A percentile compares a stretch with the other conserved stretches of the same genome.
phyloP scores from a whole-genome alignment of 2,888 invertebrate genomes.

The Autographa gamma region DNA sequence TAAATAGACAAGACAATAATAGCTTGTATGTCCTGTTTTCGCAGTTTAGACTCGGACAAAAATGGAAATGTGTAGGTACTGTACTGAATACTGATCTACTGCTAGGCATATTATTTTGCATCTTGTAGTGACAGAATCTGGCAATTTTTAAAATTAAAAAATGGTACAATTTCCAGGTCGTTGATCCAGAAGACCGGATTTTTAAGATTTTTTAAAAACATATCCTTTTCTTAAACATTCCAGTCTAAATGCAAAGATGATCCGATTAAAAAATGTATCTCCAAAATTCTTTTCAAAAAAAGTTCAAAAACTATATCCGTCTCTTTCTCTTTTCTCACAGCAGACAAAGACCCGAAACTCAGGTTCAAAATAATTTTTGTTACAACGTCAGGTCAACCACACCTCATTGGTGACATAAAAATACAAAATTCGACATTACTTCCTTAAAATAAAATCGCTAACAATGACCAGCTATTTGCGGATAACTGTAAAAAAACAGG shows the following conservation, averaged over 20 bases:
- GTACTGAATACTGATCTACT: too few relatives aligned
- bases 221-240: too few relatives aligned
- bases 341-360: background rate
- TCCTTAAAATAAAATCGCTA: background rate
- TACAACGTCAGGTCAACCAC: background rate
- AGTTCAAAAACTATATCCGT: background rate
- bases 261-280: background rate
- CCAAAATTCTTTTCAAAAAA: background rate
- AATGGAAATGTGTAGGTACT: too few relatives aligned
- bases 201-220: too few relatives aligned
- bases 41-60: too few relatives aligned
- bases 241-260: background rate
- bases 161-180: background rate
- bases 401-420: background rate
- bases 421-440: background rate
- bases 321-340: background rate
- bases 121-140: too few relatives aligned
- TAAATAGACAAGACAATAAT: too few relatives aligned
- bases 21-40: too few relatives aligned
- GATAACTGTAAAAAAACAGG: background rate
- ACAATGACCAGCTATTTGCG: background rate
- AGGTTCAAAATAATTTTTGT: background rate
- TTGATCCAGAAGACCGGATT: background rate
- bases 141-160: too few relatives aligned
- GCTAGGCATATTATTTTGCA: too few relatives aligned